phyloP scores from a whole-genome alignment of 2,113 vertebrate genomes.

The Syngnathus floridae region DNA sequence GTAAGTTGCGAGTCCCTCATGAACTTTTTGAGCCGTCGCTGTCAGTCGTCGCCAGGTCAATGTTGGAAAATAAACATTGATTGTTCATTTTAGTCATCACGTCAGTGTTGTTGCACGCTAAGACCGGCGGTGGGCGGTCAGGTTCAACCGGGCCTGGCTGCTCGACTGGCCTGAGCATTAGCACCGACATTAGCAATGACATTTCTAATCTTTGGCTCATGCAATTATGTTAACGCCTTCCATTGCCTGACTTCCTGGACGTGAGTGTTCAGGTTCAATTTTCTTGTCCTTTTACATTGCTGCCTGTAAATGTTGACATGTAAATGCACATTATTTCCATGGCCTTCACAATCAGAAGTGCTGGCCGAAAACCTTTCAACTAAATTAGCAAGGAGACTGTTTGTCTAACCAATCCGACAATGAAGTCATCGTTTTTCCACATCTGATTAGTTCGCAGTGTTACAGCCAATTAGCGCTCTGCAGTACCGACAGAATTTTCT shows the following conservation, averaged over 20 bases:
- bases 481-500: no score
- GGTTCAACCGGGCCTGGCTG: neutral
- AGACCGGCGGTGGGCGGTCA: constrained; percentile 12
- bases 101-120: constrained; percentile 31
- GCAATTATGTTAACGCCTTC: neutral
- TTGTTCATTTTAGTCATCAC: constrained; percentile 21
- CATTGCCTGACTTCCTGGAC: neutral
- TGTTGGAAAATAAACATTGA: constrained; percentile 21
- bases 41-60: constrained; percentile 15
- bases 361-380: neutral
- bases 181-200: neutral
- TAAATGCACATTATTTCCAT: neutral
- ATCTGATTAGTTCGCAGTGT: neutral
- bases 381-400: neutral
- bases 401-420: neutral
- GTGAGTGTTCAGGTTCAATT: neutral
- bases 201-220: neutral
- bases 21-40: neutral
- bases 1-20: constrained; percentile 41
- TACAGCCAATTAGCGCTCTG: neutral
- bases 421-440: neutral
- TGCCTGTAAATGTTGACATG: neutral
- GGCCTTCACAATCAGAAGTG: neutral
- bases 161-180: neutral
- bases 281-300: neutral